Conservation (phyloP, 1,140 invertebrate species). For the Drosophila ananassae region DNA sequence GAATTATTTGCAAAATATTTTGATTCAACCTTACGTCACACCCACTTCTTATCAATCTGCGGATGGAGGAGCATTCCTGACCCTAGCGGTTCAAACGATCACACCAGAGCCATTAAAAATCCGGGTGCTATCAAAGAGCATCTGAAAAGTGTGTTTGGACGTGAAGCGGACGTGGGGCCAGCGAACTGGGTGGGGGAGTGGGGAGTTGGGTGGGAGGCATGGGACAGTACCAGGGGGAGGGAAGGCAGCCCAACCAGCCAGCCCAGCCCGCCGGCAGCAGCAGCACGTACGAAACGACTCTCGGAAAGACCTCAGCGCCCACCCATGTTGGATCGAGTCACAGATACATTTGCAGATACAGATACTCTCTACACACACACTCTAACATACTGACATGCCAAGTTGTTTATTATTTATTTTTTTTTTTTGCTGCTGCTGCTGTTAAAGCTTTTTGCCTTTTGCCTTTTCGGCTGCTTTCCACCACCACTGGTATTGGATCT, state of each 20-base stretch:
- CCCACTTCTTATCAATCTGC: conserved; percentile 21
- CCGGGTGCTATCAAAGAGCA: conserved; percentile 31
- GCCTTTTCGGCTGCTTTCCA: conserved; percentile 38
- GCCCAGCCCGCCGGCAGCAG: background rate
- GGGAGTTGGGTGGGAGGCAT: background rate
- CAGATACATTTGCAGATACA: conserved; percentile 19
- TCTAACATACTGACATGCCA: background rate
- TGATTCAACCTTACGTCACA: conserved; percentile 17
- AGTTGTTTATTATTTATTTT: conserved; percentile 37
- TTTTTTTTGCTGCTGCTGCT: conserved; percentile 24
- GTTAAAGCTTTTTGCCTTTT: conserved; percentile 43
- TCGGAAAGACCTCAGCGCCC: conserved; percentile 39
- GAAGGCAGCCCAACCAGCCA: background rate
- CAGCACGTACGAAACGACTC: conserved; percentile 57
- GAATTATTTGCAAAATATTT: conserved; percentile 4
- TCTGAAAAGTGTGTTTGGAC: conserved; percentile 29
- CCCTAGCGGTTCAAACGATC: background rate
- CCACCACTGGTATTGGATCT: conserved; percentile 28
- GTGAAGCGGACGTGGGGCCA: background rate
- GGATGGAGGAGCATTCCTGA: conserved; percentile 1
- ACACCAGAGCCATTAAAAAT: background rate
- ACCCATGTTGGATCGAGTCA: conserved; percentile 43
- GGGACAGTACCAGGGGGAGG: conserved; percentile 12
- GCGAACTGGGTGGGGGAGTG: background rate
- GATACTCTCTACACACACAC: conserved; percentile 8